Base-by-base conservation (phyloP, 2,888 invertebrate species). In the Girardia tigrina region DNA sequence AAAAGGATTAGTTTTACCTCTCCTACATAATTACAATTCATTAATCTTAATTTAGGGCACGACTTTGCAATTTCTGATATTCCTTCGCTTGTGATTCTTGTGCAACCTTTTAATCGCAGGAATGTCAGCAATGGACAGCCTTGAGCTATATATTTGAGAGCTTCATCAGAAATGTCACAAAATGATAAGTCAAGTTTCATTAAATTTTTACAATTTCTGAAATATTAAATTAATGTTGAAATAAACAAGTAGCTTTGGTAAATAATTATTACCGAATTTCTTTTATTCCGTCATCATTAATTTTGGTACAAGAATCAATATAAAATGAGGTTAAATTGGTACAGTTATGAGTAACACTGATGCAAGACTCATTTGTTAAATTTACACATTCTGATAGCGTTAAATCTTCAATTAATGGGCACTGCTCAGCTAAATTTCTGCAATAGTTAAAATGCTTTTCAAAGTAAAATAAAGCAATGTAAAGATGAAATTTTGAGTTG, bases 221-320 rank as follows among this genome's bases (percentile, higher is more conserved):
- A 56, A 56, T 8, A 56, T 56, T 16, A 8, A 56, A 56, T 56
- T 56, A 8, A 56, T 56, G 16, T n/a, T n/a, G n/a, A n/a, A n/a
- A n/a, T n/a, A n/a, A n/a, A n/a, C n/a, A n/a, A n/a, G n/a, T n/a
- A n/a, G n/a, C n/a, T n/a, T n/a, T n/a, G n/a, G n/a, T n/a, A n/a
- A n/a, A 29, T 73, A 42, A 26, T 27, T 6, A 42, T 78, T 80
- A 87, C 86, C 86, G 90, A 76, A 98, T 86, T 72, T 91, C 89
- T 84, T 91, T 93, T 78, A 98, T 87, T 42, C 95, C 91, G 83
- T 90, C 88, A 85, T 98, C 95, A 70, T 94, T 91, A 80, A 98
- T 90, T 81, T 90, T 89, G 28, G 91, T 89, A 86, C 97, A 97
- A 69, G 95, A 94, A 81, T 92, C 92, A 81, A 98, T 86, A 85